Base-by-base conservation (phyloP, 2,113 vertebrate species). In the Pycnonotus jocosus region DNA sequence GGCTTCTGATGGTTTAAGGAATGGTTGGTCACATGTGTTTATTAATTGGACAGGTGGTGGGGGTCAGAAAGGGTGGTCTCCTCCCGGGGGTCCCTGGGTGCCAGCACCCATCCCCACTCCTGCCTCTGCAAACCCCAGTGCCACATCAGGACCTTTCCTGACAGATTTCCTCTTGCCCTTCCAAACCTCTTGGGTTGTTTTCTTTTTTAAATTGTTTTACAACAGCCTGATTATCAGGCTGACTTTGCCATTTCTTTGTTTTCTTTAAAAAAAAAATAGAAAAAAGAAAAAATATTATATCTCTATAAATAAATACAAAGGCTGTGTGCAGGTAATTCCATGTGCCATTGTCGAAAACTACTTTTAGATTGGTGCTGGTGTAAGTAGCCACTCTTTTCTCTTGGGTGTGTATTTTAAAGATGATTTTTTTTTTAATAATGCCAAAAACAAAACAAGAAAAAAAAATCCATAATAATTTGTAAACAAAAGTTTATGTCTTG, bases 321-420 rank as follows among this genome's bases (percentile, higher is more conserved):
- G 94, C 95, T 96, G 91, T 96, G 97, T 98, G 97, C 97, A 98
- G 97, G 91, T 98, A 95, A 97, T 97, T 97, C 93, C 95, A 96
- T 92, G 98, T 98, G 98, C 98, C 98, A 98, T 98, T 98, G 96
- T 98, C 5, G 21, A 83, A 96, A 96, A 96, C 93, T 97, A 95
- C 97, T 97, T 97, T 97, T 98, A 97, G 98, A 97, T 96, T 96
- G 98, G 98, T 98, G 98, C 98, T 98, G 97, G 97, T 98, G 95
- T 97, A 97, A 97, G 96, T 98, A 98, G 97, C 97, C 97, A 97
- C 96, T 98, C 96, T 97, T 97, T 97, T 98, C 93, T 98, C 95
- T 97, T 97, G 95, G 97, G 94, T 98, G 95, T 98, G 97, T 98
- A 97, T 98, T 98, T 98, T 96, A 78, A 95, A 97, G 91, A 76